A percentile compares a stretch with the other conserved stretches of the same genome.
Conservation (phyloP, 2,113 vertebrate species). For the Marcusenius ussheri region DNA sequence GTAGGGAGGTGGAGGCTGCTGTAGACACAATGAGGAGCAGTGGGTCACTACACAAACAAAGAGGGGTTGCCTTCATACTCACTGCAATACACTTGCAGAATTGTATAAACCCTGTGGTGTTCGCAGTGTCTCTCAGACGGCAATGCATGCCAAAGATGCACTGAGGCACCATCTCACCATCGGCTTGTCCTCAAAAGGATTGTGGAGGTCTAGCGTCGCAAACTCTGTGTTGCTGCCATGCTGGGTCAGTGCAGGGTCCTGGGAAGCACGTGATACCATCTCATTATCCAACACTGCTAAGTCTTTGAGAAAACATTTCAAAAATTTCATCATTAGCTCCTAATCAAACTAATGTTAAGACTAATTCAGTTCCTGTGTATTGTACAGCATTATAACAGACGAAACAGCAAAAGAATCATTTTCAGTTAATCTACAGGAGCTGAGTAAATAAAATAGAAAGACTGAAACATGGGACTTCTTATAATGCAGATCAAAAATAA, state of each 20-base stretch:
- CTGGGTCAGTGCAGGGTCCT: conserved; percentile 81
- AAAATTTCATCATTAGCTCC: not conserved
- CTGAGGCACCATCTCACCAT: conserved; percentile 54
- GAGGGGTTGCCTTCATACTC: not conserved
- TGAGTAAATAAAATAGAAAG: not conserved
- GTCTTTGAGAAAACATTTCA: not conserved
- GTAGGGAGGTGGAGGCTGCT: conserved; percentile 65
- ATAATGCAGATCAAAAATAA: not conserved
- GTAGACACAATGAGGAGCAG: not conserved
- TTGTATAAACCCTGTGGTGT: not conserved
- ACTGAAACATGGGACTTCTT: not conserved
- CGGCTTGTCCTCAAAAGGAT: conserved; percentile 74
- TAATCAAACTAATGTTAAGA: not conserved
- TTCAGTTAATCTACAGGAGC: not conserved
- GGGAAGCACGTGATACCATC: not conserved
- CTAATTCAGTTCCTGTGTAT: not conserved
- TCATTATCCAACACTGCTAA: not conserved
- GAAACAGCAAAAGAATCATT: not conserved
- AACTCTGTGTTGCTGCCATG: conserved; percentile 68
- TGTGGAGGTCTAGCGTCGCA: conserved; percentile 83
- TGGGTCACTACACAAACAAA: not conserved
- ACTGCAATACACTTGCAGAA: not conserved
- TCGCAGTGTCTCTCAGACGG: not conserved
- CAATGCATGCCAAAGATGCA: not conserved
- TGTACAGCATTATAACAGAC: not conserved